Base-by-base conservation (phyloP, 2,113 vertebrate species). In the Hiodon alosoides region DNA sequence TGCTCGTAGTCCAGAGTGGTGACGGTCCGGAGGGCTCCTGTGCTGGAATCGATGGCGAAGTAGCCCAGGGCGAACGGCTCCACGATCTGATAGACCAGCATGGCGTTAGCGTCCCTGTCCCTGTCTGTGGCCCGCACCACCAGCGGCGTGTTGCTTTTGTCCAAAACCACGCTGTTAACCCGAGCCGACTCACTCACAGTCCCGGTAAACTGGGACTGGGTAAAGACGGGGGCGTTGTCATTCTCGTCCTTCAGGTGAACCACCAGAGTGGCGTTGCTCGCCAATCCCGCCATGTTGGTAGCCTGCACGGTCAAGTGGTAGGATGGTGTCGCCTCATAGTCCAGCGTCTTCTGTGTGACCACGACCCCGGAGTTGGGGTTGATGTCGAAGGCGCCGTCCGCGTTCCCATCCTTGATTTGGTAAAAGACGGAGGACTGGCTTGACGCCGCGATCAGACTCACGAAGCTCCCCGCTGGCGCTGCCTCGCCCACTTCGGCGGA, bases 321-420 rank as follows among this genome's bases (percentile, higher is more conserved):
- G 46, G 89, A 71, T 16, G 95, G 79, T 55, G 85, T 78, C 3
- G 86, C 90, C 88, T 99, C 97, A 81, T 95, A 98, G 85, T 99
- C 97, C 81, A 98, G 87, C 59, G 77, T 69, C 79, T 89, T 94
- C 81, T 94, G 94, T 71, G 94, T 95, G 76, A 94, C 76, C 31
- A 98, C 90, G 71, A 96, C 94, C 78, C 96, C 97, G 0, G 96
- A 98, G 84, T 98, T 96, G 0, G 97, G 95, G 77, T 98, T 99
- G 66, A 99, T 89, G 80, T 91, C 88, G 84, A 99, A 99, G 3
- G 80, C 89, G 58, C 91, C 90, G 13, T 90, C 90, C 55, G 82
- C 5, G 77, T 99, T 98, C 62, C 97, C 96, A 9, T 91, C 92
- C 88, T 91, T 97, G 80, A 99, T 95, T 84, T 98, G 96, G 85